These are phyloP conservation scores for Tokudaia muenninki DNA, from an alignment of 2,797 vertebrate genomes.

Conservation along the genomic window DNA sequence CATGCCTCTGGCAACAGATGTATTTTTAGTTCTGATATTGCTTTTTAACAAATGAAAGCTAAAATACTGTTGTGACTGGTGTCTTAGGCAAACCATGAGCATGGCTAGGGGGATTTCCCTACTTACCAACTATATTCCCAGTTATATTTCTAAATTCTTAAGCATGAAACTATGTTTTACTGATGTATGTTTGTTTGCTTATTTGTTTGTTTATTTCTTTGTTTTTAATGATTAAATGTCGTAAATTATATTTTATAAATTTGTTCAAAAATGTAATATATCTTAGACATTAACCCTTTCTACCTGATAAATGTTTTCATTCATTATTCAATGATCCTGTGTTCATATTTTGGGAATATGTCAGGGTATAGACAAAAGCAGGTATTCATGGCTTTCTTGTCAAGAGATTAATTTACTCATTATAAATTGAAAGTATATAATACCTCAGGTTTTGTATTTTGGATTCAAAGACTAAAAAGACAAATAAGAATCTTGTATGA, in stretches of 20 bases:
- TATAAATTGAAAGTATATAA: slow-evolving; percentile 10
- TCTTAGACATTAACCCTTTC: slow-evolving; percentile 24
- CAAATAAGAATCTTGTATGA: not conserved
- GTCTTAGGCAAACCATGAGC: slow-evolving; percentile 57
- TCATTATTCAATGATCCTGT: not conserved
- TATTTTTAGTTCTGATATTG: slow-evolving; percentile 62
- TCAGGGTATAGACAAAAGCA: not conserved
- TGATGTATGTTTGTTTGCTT: not conserved
- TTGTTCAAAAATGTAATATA: slow-evolving; percentile 58
- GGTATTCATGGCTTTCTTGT: slow-evolving; percentile 2
- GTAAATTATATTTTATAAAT: slow-evolving; percentile 35
- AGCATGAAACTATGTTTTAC: slow-evolving; percentile 36
- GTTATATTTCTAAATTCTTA: slow-evolving; percentile 54
- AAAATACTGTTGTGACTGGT: slow-evolving; percentile 36
- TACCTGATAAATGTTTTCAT: slow-evolving; percentile 55
- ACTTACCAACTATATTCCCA: slow-evolving; percentile 4
- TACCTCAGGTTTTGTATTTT: slow-evolving; percentile 49
- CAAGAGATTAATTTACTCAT: slow-evolving; percentile 45
- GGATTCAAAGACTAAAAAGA: slow-evolving; percentile 30
- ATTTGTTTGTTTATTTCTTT: not conserved
- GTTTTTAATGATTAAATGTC: slow-evolving; percentile 17
- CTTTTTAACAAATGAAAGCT: slow-evolving; percentile 59
- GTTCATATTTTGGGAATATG: not conserved
- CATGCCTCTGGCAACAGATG: slow-evolving; percentile 42
- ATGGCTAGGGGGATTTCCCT: slow-evolving; percentile 28